These are phyloP conservation scores for Etia nguti DNA, from an alignment of 2,113 vertebrate species.

Conservation along the genomic window DNA sequence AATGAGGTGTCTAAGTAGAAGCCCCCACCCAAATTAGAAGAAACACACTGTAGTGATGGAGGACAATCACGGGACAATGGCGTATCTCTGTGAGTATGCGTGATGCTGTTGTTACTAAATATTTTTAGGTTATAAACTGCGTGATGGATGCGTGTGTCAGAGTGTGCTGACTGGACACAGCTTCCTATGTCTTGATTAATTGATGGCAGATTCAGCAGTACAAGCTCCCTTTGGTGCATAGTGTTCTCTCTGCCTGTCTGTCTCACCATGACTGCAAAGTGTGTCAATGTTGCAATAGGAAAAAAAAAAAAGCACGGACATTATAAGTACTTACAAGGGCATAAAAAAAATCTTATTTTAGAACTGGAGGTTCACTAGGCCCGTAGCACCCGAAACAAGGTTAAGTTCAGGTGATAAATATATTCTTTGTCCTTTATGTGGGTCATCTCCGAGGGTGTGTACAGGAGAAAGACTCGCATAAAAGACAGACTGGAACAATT, in stretches of 20 bases:
- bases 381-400: not conserved
- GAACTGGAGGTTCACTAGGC: not conserved
- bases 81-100: not conserved
- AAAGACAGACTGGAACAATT: not conserved
- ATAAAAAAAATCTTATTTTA: constrained; percentile 2
- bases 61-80: not conserved
- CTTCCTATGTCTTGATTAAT: constrained; percentile 56
- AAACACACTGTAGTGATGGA: not conserved
- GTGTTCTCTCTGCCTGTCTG: not conserved
- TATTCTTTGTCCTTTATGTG: not conserved
- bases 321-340: not conserved
- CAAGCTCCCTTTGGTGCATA: constrained; percentile 5
- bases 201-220: constrained; percentile 40
- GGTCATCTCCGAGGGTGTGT: not conserved
- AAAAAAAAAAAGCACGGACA: not conserved
- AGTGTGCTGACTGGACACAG: constrained; percentile 48
- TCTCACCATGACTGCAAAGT: not conserved
- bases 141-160: constrained; percentile 48
- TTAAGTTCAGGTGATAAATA: constrained; percentile 4
- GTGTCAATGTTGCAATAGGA: not conserved
- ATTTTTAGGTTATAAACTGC: constrained; percentile 37
- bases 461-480: not conserved
- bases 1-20: not conserved
- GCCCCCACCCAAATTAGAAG: not conserved
- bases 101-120: not conserved